phyloP scores from a whole-genome alignment of 2,797 vertebrate species.

The Ammospiza maritima region DNA sequence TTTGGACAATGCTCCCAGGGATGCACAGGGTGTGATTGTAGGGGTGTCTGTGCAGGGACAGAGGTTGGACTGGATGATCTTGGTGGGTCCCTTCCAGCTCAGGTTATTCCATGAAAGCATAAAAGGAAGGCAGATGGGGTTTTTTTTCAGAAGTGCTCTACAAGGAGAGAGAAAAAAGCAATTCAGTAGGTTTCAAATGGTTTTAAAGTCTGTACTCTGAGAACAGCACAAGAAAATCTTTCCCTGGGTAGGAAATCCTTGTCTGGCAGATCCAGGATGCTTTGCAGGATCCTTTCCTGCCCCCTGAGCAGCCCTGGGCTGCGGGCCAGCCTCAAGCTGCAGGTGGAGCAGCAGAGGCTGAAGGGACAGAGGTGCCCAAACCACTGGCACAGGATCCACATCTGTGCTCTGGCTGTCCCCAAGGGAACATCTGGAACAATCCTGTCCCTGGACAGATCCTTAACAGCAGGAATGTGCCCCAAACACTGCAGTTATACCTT shows the following conservation, averaged over 20 bases:
- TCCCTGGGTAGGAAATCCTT: neutral
- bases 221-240: neutral
- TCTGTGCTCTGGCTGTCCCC: neutral
- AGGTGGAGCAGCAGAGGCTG: neutral
- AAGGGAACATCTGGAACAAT: neutral
- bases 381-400: neutral
- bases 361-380: neutral
- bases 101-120: neutral
- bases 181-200: neutral
- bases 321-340: rapidly evolving
- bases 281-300: neutral
- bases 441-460: neutral
- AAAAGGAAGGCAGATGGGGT: rapidly evolving
- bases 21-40: neutral
- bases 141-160: neutral
- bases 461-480: neutral
- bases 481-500: neutral
- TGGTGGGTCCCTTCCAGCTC: neutral
- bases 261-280: neutral
- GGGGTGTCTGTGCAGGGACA: neutral
- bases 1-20: neutral
- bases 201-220: neutral
- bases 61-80: neutral
- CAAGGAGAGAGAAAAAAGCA: neutral
- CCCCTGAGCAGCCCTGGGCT: neutral